These are phyloP conservation scores for Leptopilina myrica DNA, from an alignment of 2,888 invertebrate genomes.

Conservation along the genomic window DNA sequence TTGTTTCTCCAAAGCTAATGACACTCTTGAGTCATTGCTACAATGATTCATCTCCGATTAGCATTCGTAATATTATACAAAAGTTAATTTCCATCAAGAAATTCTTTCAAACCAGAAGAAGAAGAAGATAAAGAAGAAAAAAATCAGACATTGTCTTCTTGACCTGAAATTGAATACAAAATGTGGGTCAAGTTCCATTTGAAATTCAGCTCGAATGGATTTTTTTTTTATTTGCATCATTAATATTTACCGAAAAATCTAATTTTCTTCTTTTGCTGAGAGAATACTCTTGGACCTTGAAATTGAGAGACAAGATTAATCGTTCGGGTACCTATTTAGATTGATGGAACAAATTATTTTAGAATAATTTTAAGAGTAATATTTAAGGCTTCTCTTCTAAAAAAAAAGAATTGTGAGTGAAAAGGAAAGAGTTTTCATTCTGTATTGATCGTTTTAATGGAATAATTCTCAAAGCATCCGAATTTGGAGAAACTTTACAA, in stretches of 20 bases:
- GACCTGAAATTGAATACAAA: slow-evolving; percentile 22
- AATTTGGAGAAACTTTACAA: too few species aligned
- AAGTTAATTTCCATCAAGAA: slow-evolving; percentile 36
- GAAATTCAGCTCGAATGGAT: not conserved
- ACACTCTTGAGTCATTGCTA: not conserved
- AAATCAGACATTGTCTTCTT: not conserved
- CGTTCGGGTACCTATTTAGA: too few species aligned
- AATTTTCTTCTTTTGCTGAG: not conserved
- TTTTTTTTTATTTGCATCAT: not conserved
- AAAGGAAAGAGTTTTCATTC: too few species aligned
- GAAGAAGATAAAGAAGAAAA: not conserved
- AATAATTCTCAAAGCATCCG: too few species aligned
- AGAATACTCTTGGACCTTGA: not conserved
- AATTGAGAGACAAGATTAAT: too few species aligned
- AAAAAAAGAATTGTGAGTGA: too few species aligned
- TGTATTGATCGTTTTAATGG: too few species aligned
- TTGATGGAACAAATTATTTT: too few species aligned
- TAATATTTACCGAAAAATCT: not conserved
- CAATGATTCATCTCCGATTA: slow-evolving; percentile 20
- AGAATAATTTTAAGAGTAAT: too few species aligned
- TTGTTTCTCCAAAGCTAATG: slow-evolving; percentile 23
- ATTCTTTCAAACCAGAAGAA: not conserved
- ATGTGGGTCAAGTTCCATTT: slow-evolving; percentile 14
- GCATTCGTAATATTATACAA: slow-evolving; percentile 16
- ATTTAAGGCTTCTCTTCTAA: too few species aligned